Conservation (phyloP, 2,797 vertebrate species). For the Valencia hispanica region DNA sequence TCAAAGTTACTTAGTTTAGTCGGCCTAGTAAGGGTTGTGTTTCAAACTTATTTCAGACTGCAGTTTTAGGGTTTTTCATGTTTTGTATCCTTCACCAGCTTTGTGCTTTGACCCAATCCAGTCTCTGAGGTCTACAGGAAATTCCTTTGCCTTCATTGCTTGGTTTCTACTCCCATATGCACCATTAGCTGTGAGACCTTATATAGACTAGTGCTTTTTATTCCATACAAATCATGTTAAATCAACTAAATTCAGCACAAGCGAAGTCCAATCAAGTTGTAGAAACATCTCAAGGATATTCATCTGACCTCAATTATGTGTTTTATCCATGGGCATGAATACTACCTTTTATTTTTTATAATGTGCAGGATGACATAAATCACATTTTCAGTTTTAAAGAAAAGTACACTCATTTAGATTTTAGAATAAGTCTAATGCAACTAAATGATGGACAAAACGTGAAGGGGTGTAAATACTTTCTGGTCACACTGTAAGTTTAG, state of each 20-base stretch:
- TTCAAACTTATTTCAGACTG: neutral
- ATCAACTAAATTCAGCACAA: neutral
- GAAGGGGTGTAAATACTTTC: neutral
- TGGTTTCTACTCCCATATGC: neutral
- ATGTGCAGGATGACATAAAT: too few species aligned
- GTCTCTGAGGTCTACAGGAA: neutral
- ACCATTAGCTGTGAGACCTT: too few species aligned
- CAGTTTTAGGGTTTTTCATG: too few species aligned
- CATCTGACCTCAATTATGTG: too few species aligned
- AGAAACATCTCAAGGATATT: neutral
- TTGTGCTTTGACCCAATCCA: too few species aligned
- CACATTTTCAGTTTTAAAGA: neutral
- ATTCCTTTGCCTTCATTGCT: neutral
- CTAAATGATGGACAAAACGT: neutral
- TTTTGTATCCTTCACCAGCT: neutral
- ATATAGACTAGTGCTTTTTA: too few species aligned
- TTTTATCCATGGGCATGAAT: neutral
- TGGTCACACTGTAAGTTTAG: constrained; percentile 23
- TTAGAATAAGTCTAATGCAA: neutral
- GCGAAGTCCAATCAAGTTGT: neutral
- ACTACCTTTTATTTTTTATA: neutral
- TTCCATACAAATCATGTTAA: too few species aligned
- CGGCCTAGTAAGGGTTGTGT: too few species aligned
- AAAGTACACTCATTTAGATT: neutral
- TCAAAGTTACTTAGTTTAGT: neutral